Conservation (phyloP, 2,888 invertebrate genomes). For the Agonopterix subpropinquella region DNA sequence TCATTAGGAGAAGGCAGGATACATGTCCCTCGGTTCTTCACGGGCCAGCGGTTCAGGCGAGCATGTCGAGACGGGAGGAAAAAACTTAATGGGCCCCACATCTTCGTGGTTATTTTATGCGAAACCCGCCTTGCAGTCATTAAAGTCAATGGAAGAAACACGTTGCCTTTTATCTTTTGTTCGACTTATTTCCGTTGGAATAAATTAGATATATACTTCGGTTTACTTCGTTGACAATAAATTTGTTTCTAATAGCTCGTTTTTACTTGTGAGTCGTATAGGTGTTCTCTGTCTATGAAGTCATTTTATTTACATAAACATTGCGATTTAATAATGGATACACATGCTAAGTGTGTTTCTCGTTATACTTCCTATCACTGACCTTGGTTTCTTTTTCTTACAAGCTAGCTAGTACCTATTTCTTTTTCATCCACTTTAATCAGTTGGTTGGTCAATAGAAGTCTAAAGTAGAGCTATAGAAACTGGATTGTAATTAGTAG, state of each 20-base stretch:
- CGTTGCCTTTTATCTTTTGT: slow-evolving; percentile 57
- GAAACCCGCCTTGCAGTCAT: slow-evolving; percentile 51
- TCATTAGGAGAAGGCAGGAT: slow-evolving; percentile 73
- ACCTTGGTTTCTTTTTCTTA: too few species aligned
- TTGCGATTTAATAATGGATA: too few species aligned
- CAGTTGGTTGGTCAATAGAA: too few species aligned
- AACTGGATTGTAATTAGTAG: too few species aligned
- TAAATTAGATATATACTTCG: slow-evolving; percentile 37
- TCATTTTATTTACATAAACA: too few species aligned
- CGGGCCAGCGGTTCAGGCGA: slow-evolving; percentile 57
- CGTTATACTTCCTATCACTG: too few species aligned
- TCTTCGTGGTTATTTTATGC: slow-evolving; percentile 54
- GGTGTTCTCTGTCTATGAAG: too few species aligned
- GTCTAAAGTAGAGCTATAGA: too few species aligned
- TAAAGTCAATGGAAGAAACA: slow-evolving; percentile 56
- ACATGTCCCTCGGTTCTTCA: slow-evolving; percentile 71
- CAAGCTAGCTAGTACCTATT: too few species aligned
- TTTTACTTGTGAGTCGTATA: too few species aligned
- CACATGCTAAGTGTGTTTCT: too few species aligned
- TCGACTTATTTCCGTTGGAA: slow-evolving; percentile 57
- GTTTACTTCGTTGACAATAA: background rate
- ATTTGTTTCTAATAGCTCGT: background rate
- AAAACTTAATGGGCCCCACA: slow-evolving; percentile 52
- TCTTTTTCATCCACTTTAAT: too few species aligned
- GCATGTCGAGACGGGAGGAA: slow-evolving; percentile 61